Evolutionary conservation across 30 jellyfish, hydroid and myxozoan genomes (phyloP).

Genomic region (Sanderia malayensis): DNA sequence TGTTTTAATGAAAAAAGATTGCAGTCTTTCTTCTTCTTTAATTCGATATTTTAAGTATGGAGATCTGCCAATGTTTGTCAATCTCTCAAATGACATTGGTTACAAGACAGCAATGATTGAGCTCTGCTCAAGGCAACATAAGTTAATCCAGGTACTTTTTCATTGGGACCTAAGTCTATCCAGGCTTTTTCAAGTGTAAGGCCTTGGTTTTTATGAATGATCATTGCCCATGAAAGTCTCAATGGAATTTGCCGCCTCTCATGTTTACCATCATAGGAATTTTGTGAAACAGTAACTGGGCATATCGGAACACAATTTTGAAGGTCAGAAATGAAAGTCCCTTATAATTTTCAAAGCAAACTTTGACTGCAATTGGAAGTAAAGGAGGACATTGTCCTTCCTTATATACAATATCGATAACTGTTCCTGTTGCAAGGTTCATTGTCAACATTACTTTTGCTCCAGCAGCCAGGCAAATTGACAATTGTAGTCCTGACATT

Average conservation of each 20-base stretch:
- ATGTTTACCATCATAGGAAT: background rate
- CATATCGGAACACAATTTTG: constrained; percentile 11
- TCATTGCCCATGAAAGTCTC: constrained; percentile 16
- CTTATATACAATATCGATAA: constrained; percentile 12
- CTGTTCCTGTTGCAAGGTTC: constrained; percentile 31
- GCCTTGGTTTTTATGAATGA: constrained; percentile 30
- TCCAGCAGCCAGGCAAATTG: constrained; percentile 17
- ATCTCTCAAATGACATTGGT: constrained; percentile 22
- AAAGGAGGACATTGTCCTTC: constrained; percentile 19
- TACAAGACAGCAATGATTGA: too few species aligned
- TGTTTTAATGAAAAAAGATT: background rate
- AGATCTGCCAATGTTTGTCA: background rate
- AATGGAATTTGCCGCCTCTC: constrained; percentile 17
- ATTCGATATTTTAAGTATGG: background rate
- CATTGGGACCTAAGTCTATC: constrained; percentile 6
- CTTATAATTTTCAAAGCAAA: constrained; percentile 26
- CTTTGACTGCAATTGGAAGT: constrained; percentile 30
- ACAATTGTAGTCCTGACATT: background rate
- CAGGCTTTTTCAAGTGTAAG: constrained; percentile 4
- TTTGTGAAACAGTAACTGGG: constrained; percentile 4
- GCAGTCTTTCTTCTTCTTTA: background rate
- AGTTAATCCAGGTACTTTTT: constrained; percentile 3
- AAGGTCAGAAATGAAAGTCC: background rate
- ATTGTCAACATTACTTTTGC: constrained; percentile 41
- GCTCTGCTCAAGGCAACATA: constrained; percentile 24